Evolutionary conservation across 2,113 vertebrate genomes (phyloP).

Genomic region (Mesocricetus auratus): DNA sequence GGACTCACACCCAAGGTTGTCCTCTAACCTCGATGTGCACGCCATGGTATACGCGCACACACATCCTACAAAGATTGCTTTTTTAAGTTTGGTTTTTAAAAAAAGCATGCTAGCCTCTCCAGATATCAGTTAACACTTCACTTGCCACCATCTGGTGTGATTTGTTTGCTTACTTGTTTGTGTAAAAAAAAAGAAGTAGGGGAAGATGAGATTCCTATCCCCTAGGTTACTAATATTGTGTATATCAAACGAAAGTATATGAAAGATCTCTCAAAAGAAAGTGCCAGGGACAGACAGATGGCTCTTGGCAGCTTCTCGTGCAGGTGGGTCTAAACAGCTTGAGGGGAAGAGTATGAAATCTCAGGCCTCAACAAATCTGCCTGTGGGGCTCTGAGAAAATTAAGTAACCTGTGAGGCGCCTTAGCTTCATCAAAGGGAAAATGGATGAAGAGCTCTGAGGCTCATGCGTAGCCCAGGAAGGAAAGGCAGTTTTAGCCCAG

Average conservation of each 20-base stretch:
- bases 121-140: background rate
- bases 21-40: background rate
- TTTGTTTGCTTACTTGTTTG: background rate
- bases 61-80: background rate
- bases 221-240: conserved; percentile 12
- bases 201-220: background rate
- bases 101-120: conserved; percentile 1
- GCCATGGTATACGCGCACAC: background rate
- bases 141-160: background rate
- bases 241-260: background rate
- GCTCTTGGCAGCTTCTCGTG: background rate
- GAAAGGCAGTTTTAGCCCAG: background rate
- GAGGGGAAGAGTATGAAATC: background rate
- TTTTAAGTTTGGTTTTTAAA: background rate
- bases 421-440: conserved; percentile 58
- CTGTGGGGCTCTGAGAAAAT: conserved; percentile 9
- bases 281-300: background rate
- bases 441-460: conserved; percentile 4
- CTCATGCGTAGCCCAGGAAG: background rate
- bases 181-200: background rate
- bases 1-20: background rate
- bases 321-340: background rate
- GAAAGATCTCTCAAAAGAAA: conserved; percentile 29
- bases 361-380: conserved; percentile 1
- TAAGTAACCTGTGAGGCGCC: conserved; percentile 53